Evolutionary conservation across 2,113 vertebrate species (phyloP), one percentile per base, ranked within the genome.

Genomic region (Oreotragus oreotragus): DNA sequence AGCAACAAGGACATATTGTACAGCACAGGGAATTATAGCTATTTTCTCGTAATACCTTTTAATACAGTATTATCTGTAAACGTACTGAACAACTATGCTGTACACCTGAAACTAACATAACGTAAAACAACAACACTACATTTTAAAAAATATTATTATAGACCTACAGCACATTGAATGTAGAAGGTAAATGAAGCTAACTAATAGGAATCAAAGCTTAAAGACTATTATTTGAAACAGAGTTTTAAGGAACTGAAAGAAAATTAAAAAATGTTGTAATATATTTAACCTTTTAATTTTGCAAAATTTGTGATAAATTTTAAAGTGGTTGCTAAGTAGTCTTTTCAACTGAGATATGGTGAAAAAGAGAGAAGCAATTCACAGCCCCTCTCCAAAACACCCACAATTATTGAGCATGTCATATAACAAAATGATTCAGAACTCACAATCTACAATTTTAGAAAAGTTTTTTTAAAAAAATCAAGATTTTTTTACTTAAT

Each of bases 231-330:
- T 30, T 47, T 91, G 36, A 93, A 39, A 62, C 1, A 91, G 86
- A 91, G 86, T 36, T 91, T 94, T 79, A 88, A 94, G 14, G 1
- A 92, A 92, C 13, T 90, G 62, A 94, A 85, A 94, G 25, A 58
- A 96, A 87, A 87, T 3, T 6, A 81, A 81, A 77, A 83, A 62
- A 27, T 17, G 3, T 83, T 16, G 27, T 15, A 58, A 70, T 28
- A 49, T 5, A 95, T 66, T 95, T 51, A 49, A 96, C 15, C 45
- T 49, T 43, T 85, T 79, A 83, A 58, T 88, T 84, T 76, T 86
- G 30, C 2, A 36, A 91, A 55, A 36, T 89, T 19, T 87, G 39
- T n/a, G 33, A 21, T 39, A 79, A 80, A 88, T 64, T 96, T 85
- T 86, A 93, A n/a, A 84, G 27, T 49, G 66, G 43, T 8, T 36